These are phyloP conservation scores for Eolophus roseicapilla DNA, from an alignment of 2,113 vertebrate species.

Conservation along the genomic window DNA sequence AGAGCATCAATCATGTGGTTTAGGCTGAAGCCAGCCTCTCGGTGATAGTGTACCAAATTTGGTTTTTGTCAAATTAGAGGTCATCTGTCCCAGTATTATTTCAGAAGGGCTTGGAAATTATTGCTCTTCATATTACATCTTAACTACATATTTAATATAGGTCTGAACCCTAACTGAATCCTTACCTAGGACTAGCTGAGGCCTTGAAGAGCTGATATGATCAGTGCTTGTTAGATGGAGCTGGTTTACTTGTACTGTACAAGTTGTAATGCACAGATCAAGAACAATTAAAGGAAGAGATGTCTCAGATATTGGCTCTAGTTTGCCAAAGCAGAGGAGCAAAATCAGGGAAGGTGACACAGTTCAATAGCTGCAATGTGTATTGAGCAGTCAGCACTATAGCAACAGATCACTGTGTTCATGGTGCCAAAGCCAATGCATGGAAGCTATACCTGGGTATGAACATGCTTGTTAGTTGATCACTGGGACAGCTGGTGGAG, in stretches of 20 bases:
- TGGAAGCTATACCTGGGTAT: rapidly evolving
- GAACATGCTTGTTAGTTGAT: not conserved
- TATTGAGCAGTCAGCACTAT: not conserved
- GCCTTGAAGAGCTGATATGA: not conserved
- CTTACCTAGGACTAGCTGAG: not conserved
- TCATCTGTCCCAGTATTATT: not conserved
- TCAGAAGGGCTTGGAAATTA: not conserved
- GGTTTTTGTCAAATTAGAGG: not conserved
- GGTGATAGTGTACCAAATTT: not conserved
- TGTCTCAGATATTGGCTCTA: not conserved
- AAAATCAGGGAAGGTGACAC: not conserved
- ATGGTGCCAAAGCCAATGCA: not conserved
- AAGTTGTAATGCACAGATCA: not conserved
- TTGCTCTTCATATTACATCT: not conserved
- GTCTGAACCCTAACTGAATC: not conserved
- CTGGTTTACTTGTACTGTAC: not conserved
- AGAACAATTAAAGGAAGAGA: not conserved
- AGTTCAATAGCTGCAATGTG: not conserved
- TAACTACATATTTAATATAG: not conserved
- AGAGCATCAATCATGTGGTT: not conserved
- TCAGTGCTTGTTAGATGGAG: not conserved
- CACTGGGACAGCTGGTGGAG: not conserved
- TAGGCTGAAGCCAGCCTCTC: not conserved
- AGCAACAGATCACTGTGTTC: not conserved
- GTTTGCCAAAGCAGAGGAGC: not conserved